phyloP scores from a whole-genome alignment of 2,113 vertebrate species.

The Hirundichthys speculiger region DNA sequence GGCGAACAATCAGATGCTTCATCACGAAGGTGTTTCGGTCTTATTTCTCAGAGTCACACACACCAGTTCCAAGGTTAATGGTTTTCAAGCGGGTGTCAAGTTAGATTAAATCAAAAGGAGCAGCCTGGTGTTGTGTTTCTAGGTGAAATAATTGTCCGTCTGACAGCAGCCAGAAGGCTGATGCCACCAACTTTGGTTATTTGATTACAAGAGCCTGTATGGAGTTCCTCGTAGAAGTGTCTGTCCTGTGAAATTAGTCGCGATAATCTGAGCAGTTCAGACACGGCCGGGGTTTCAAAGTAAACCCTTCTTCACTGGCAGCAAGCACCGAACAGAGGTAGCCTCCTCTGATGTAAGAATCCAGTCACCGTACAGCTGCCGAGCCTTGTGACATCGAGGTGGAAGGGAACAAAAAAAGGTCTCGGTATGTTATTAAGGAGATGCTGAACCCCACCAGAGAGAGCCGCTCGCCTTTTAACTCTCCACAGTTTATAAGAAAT shows the following conservation, averaged over 20 bases:
- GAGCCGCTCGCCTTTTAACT: too few relatives aligned
- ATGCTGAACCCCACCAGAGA: too few relatives aligned
- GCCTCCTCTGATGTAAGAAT: too few relatives aligned
- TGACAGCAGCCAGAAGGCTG: slow-evolving; percentile 4
- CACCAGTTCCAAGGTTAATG: neutral
- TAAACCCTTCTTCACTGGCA: too few relatives aligned
- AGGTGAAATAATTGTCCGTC: slow-evolving; percentile 11
- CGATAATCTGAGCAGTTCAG: slow-evolving; percentile 1
- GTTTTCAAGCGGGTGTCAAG: neutral
- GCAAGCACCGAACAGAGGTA: too few relatives aligned
- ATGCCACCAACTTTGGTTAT: slow-evolving; percentile 20
- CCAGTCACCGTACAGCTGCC: too few relatives aligned
- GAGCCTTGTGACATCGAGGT: too few relatives aligned
- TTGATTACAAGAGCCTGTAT: slow-evolving; percentile 18
- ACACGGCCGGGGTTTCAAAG: neutral
- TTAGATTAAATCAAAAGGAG: slow-evolving; percentile 7
- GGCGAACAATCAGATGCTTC: too few relatives aligned
- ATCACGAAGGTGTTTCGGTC: neutral
- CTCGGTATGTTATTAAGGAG: too few relatives aligned
- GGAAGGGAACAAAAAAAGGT: too few relatives aligned
- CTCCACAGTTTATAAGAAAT: too few relatives aligned
- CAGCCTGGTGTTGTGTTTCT: slow-evolving; percentile 18
- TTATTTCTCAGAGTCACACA: neutral
- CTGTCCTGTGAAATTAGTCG: neutral
- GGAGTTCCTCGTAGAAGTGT: neutral